Evolutionary conservation across 2,113 vertebrate species (phyloP).

Genomic region (Mirza zaza): DNA sequence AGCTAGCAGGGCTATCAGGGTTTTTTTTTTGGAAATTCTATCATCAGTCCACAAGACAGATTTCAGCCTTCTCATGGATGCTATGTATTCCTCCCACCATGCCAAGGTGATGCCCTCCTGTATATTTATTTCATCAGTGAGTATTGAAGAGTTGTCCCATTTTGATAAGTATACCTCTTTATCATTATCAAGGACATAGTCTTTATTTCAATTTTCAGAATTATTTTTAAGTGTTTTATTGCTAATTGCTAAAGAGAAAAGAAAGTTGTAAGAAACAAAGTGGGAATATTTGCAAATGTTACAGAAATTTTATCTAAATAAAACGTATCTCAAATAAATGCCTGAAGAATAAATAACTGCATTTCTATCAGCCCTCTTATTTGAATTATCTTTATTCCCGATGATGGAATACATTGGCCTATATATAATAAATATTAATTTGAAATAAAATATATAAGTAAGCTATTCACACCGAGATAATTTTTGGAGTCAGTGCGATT

Average conservation of each 20-base stretch:
- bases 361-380: neutral
- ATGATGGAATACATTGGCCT: neutral
- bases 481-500: constrained; percentile 16
- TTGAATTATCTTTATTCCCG: neutral
- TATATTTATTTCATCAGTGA: neutral
- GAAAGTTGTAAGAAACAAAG: neutral
- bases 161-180: neutral
- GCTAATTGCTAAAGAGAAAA: neutral
- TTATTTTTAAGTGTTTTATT: neutral
- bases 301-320: neutral
- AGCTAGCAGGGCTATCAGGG: rapidly evolving
- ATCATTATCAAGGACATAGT: neutral
- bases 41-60: neutral
- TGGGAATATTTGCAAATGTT: neutral
- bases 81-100: neutral
- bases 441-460: constrained; percentile 48
- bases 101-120: neutral
- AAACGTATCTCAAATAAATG: neutral
- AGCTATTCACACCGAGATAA: constrained; percentile 27
- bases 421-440: constrained; percentile 50
- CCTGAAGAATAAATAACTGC: neutral
- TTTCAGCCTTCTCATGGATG: neutral
- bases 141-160: neutral
- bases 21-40: neutral
- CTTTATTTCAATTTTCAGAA: neutral